Evolutionary conservation across 30 jellyfish, hydroid and myxozoan species (phyloP).

Genomic region (Aurelia sp.): DNA sequence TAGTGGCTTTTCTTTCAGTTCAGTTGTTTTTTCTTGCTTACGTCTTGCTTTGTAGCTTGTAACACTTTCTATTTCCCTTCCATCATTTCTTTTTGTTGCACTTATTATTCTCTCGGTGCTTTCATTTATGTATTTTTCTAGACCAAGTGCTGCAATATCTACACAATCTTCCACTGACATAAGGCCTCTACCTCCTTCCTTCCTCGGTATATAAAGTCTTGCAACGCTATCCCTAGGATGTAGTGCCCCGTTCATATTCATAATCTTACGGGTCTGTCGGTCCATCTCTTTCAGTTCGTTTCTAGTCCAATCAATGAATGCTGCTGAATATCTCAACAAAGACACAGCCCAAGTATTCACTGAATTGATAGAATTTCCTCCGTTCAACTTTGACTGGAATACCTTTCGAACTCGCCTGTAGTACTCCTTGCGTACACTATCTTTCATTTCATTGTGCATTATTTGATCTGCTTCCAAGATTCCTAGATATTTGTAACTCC

Average conservation of each 20-base stretch:
- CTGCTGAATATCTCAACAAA: slow-evolving; percentile 29
- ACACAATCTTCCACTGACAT: too few species aligned
- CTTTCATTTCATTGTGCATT: slow-evolving; percentile 12
- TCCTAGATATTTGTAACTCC: too few species aligned
- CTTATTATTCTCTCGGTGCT: slow-evolving; percentile 6
- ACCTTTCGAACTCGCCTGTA: slow-evolving; percentile 8
- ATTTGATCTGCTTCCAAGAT: slow-evolving; percentile 6
- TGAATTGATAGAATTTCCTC: slow-evolving; percentile 7
- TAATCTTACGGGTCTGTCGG: slow-evolving; percentile 9
- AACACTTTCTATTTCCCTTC: slow-evolving; percentile 12
- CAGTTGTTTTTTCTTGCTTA: slow-evolving; percentile 9
- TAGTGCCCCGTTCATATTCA: not conserved
- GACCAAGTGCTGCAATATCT: too few species aligned
- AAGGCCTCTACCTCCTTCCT: too few species aligned
- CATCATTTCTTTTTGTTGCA: slow-evolving; percentile 8
- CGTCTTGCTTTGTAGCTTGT: slow-evolving; percentile 27
- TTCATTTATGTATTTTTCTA: not conserved
- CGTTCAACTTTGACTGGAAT: slow-evolving; percentile 1
- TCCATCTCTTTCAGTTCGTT: slow-evolving; percentile 27
- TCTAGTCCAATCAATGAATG: slow-evolving; percentile 12
- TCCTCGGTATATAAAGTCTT: too few species aligned
- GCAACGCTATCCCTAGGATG: too few species aligned
- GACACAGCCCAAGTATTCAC: slow-evolving; percentile 22
- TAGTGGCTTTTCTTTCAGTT: slow-evolving; percentile 23
- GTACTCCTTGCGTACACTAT: slow-evolving; percentile 18